These are phyloP conservation scores for Ichneumoninae sp. DNA, from an alignment of 2,888 invertebrate genomes.

Conservation along the genomic window DNA sequence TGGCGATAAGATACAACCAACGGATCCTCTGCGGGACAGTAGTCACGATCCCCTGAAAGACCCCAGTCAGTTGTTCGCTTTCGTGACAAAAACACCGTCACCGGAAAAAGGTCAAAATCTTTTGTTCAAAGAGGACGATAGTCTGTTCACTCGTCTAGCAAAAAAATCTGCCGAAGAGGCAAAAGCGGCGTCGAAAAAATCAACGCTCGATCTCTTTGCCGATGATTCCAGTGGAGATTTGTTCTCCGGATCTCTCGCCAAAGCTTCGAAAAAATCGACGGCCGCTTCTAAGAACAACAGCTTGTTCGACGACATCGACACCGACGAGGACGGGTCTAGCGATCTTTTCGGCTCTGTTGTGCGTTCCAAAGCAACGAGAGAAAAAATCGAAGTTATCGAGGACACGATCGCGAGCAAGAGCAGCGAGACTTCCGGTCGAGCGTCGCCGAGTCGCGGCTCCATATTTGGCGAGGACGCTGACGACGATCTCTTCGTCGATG, in stretches of 20 bases:
- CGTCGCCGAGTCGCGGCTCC: slow-evolving; percentile 65
- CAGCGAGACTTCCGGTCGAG: slow-evolving; percentile 50
- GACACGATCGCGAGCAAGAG: slow-evolving; percentile 41
- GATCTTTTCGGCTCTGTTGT: slow-evolving; percentile 74
- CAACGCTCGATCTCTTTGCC: slow-evolving; percentile 75
- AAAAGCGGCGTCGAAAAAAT: slow-evolving; percentile 67
- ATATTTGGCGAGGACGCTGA: slow-evolving; percentile 71
- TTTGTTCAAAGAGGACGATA: slow-evolving; percentile 79
- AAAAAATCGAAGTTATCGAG: slow-evolving; percentile 58
- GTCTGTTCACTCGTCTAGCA: slow-evolving; percentile 76
- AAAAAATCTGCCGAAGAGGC: slow-evolving; percentile 68
- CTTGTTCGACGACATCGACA: slow-evolving; percentile 78
- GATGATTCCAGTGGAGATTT: slow-evolving; percentile 78
- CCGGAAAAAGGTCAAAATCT: slow-evolving; percentile 80
- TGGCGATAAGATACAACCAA: slow-evolving; percentile 47
- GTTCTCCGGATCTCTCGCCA: slow-evolving; percentile 76
- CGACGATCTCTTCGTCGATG: slow-evolving; percentile 68
- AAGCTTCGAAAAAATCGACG: slow-evolving; percentile 72
- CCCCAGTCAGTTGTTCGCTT: slow-evolving; percentile 82
- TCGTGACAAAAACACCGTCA: slow-evolving; percentile 83
- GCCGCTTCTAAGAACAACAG: slow-evolving; percentile 73
- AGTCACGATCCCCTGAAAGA: slow-evolving; percentile 81
- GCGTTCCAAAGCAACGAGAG: slow-evolving; percentile 39
- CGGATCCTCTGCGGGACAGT: slow-evolving; percentile 79
- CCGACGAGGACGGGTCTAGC: slow-evolving; percentile 73